These are phyloP conservation scores for Echinometra lucunter DNA, from an alignment of 53 echinoderm and acorn worm species.

Conservation along the genomic window DNA sequence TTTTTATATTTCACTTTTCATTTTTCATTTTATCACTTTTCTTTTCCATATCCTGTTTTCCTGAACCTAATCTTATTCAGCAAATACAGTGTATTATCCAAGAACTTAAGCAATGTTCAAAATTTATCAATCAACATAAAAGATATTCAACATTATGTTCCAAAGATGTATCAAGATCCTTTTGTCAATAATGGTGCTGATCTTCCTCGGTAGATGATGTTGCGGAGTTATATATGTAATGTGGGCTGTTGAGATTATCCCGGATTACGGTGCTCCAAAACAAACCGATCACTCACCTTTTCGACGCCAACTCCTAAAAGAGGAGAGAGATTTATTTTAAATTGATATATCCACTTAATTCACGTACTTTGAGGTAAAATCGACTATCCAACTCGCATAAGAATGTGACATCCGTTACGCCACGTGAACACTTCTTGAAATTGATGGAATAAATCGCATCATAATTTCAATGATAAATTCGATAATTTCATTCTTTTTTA, in stretches of 20 bases:
- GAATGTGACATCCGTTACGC: background rate
- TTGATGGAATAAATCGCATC: too few species aligned
- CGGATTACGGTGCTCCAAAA: background rate
- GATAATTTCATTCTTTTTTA: too few species aligned
- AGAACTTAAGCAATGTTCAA: too few species aligned
- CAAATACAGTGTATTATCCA: too few species aligned
- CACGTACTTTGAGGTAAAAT: background rate
- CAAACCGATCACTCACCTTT: background rate
- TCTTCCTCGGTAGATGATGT: too few species aligned
- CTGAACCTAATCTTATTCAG: too few species aligned
- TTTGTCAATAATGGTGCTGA: too few species aligned
- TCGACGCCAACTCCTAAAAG: background rate
- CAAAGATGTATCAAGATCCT: too few species aligned
- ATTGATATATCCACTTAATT: background rate
- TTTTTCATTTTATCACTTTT: background rate
- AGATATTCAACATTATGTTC: too few species aligned
- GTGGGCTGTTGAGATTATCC: background rate
- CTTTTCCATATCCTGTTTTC: background rate
- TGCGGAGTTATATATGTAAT: background rate
- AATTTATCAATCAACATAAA: too few species aligned
- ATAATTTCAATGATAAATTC: too few species aligned
- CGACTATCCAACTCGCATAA: background rate
- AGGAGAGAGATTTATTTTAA: background rate
- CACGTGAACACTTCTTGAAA: background rate
- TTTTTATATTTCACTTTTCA: too few species aligned